Base-by-base conservation (phyloP, 1,140 invertebrate genomes). In the Lepidostoma basale region DNA sequence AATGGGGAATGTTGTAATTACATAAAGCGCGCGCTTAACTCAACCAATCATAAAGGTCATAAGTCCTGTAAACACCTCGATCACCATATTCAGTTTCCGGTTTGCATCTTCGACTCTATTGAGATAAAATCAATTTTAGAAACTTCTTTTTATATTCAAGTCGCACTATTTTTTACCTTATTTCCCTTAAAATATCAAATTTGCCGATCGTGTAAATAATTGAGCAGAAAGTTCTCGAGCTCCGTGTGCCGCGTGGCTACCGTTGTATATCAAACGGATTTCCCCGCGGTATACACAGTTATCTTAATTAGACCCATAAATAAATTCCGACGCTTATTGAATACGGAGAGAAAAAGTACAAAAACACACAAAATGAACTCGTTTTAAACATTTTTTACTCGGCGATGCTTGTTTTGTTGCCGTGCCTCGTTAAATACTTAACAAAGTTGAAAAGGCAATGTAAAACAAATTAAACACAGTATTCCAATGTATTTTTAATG, bases 221-320 rank as follows among this genome's bases (percentile, higher is more conserved):
- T n/a, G n/a, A n/a, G n/a, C 33, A 36, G 9, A 14, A 54, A 59
- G 22, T 40, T 20, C 36, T n/a, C 12, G 22, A 59, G 30, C 30
- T 20, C 30, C 54, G 14, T 59, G 36, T 9, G 3, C 20, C 3
- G 33, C 22, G 22, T 25, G 20, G 59, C 59, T 49, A 62, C 52
- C 39, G 64, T 66, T 58, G 64, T 66, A 58, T 66, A 66, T 66
- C 64, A 66, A 58, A 66, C 64, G 49, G 36, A 66, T 66, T 66
- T 66, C 64, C 64, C 64, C 33, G 64, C 52, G 64, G 64, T 66
- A 49, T 54, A 45, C 52, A 66, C 28, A 22, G 64, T 36, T 44
- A 56, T 58, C 52, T 58, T 66, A 66, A 66, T 66, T 66, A 66
- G 64, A 58, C 49, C 40, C 64, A 58, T 66, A 66, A 66, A 66